Evolutionary conservation across 2,888 invertebrate species (phyloP).

Genomic region (Sesamia inferens): DNA sequence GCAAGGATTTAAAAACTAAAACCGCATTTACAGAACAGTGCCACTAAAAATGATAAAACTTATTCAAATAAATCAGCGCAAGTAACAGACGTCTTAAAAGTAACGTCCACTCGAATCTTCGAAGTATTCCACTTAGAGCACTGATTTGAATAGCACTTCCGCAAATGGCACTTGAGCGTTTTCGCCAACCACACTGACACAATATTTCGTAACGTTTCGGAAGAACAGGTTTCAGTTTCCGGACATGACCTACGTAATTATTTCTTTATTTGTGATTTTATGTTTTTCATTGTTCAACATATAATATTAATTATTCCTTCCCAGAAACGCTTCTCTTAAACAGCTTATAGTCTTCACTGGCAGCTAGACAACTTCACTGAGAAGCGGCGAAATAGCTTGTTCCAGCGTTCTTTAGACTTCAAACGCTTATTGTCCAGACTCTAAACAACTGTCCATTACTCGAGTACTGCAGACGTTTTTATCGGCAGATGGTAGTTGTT

Average conservation of each 20-base stretch:
- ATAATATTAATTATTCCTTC: not conserved
- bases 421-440: slow-evolving; percentile 25
- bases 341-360: not conserved
- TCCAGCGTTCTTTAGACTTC: slow-evolving; percentile 32
- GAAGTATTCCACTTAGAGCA: too few relatives aligned
- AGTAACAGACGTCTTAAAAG: not conserved
- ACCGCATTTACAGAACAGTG: too few relatives aligned
- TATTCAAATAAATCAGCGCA: not conserved
- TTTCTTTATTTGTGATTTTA: too few relatives aligned
- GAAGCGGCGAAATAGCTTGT: slow-evolving; percentile 3
- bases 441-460: slow-evolving; percentile 23
- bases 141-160: too few relatives aligned
- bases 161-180: too few relatives aligned
- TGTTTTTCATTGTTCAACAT: too few relatives aligned
- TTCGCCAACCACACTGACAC: too few relatives aligned
- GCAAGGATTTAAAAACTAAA: not conserved
- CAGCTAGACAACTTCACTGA: slow-evolving; percentile 6
- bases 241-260: too few relatives aligned
- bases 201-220: too few relatives aligned
- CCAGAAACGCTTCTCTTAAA: not conserved
- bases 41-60: too few relatives aligned
- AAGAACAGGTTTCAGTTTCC: too few relatives aligned
- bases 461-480: slow-evolving; percentile 10
- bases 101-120: not conserved
- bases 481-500: slow-evolving; percentile 14